phyloP scores from a whole-genome alignment of 2,888 invertebrate species.

The Agriopis marginaria region DNA sequence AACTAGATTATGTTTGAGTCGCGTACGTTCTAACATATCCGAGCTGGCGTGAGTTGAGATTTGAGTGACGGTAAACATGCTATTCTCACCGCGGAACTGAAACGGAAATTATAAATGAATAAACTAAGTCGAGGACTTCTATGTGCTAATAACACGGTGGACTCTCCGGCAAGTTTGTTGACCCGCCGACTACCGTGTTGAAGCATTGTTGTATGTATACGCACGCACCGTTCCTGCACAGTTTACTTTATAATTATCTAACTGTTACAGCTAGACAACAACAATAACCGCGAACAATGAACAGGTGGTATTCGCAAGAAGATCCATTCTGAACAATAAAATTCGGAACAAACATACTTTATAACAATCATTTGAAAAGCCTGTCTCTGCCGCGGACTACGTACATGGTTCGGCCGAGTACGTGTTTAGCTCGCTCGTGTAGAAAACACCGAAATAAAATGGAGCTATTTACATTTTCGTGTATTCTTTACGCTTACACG shows the following conservation, averaged over 20 bases:
- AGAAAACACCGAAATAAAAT: slow-evolving; percentile 13
- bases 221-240: background rate
- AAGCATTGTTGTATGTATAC: slow-evolving; percentile 11
- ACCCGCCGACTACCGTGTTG: slow-evolving; percentile 7
- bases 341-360: slow-evolving; percentile 17
- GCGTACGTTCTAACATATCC: background rate
- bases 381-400: slow-evolving; percentile 3
- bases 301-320: slow-evolving; percentile 18
- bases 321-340: slow-evolving; percentile 15
- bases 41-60: background rate
- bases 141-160: background rate
- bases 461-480: slow-evolving; percentile 20
- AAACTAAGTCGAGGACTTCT: background rate
- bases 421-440: slow-evolving; percentile 8
- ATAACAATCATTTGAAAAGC: slow-evolving; percentile 9
- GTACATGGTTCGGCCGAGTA: background rate
- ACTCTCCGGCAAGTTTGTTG: slow-evolving; percentile 20
- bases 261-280: background rate
- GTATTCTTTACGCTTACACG: slow-evolving; percentile 27
- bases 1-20: background rate
- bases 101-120: background rate
- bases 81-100: background rate
- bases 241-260: background rate
- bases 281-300: slow-evolving; percentile 18
- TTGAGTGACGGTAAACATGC: background rate